Base-by-base conservation (phyloP, 2,797 vertebrate genomes). In the Triplophysa bombifrons region DNA sequence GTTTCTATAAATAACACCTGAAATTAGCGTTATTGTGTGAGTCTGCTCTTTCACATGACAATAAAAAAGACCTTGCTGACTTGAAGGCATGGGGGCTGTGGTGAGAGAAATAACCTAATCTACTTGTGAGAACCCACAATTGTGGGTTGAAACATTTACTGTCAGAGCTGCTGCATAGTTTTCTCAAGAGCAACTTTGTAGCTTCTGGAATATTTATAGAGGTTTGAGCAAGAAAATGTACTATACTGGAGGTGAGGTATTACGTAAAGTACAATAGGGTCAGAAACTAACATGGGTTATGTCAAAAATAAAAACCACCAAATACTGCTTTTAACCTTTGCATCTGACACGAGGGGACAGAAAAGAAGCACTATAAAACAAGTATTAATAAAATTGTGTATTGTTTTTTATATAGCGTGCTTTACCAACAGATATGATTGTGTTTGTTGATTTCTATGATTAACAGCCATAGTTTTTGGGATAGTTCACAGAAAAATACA, bases 1-100 rank as follows among this genome's bases (percentile, higher is more conserved):
- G 69, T 68, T 81, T 81, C 79, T 84, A 82, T 73, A 83, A 82
- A 85, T 83, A 85, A 64, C 56, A 58, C 1, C 51, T 66, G 10
- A 81, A 78, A 80, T 86, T 71, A 77, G n/a, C 12, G 16, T 73
- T 67, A 58, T 82, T 77, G 68, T 72, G 56, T 61, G 44, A 82
- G 51, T 71, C 38, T 67, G 65, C 34, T 79, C 55, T 55, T 71
- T 71, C 25, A 34, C 70, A 66, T 61, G 69, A 60, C 46, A 78
- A 72, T 64, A 75, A 51, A 74, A 71, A 71, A 68, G 30, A 51
- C 48, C 17, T 30, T 48, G 7, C 22, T 65, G 70, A 55, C 11
- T 71, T 50, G 48, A 74, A 58, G 46, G 38, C 34, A 75, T 17
- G 3, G 8, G 53, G 64, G 68, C 46, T 12, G 38, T 17, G 17